Conservation (phyloP, 2,113 vertebrate genomes). For the Fregata magnificens region DNA sequence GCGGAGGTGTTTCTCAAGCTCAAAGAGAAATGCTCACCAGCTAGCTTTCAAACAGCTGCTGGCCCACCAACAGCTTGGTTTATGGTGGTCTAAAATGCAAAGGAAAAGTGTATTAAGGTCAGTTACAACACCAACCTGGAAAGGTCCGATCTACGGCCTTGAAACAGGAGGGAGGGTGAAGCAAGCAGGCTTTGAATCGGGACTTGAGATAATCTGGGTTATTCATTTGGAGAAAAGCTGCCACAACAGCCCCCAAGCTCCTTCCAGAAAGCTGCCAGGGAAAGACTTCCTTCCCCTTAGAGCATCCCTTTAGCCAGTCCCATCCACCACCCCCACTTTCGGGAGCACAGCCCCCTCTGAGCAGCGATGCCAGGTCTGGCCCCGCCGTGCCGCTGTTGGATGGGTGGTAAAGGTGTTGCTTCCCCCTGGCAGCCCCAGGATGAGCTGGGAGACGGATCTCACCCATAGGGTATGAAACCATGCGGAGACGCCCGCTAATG, state of each 20-base stretch:
- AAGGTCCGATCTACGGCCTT: background rate
- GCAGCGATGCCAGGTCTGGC: fast-evolving
- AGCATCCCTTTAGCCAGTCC: background rate
- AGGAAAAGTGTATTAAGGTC: background rate
- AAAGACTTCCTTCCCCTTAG: background rate
- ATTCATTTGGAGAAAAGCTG: background rate
- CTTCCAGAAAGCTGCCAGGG: background rate
- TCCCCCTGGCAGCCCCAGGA: background rate
- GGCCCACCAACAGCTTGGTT: background rate
- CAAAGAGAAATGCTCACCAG: background rate
- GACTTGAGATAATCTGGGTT: background rate
- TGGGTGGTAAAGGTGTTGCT: background rate
- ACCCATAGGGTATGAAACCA: background rate
- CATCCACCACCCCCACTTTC: background rate
- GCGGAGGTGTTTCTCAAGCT: background rate
- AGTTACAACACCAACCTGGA: background rate
- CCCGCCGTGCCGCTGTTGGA: fast-evolving
- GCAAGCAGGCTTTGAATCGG: fast-evolving
- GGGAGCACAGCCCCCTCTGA: background rate
- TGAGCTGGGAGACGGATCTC: background rate
- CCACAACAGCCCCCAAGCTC: background rate
- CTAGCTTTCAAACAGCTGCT: background rate
- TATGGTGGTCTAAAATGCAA: background rate
- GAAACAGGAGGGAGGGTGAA: background rate
- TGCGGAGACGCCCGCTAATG: background rate